Base-by-base conservation (phyloP, 2,888 invertebrate species). In the Cenopis cana region DNA sequence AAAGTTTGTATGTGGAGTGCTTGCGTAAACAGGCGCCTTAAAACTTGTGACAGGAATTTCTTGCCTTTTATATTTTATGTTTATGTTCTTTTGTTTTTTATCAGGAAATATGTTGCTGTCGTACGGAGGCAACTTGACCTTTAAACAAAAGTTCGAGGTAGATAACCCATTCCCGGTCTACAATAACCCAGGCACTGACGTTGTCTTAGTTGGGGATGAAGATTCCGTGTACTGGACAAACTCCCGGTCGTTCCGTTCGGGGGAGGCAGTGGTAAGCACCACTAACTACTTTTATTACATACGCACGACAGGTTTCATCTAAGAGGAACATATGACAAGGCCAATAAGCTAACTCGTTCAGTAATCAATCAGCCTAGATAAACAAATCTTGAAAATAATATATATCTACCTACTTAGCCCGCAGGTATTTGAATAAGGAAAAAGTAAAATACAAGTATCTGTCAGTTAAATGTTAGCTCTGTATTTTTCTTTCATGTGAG, bases 91-190 rank as follows among this genome's bases (percentile, higher is more conserved):
- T 46, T 36, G 20, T 24, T 33, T 36, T 60, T 46, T 66, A 20
- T 3, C 74, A 82, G 97, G 96, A 54, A 96, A 97, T 81, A 94
- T 97, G 91, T 94, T 98, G 9, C 94, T 96, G 69, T 98, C 98
- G 0, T 99, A 98, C 83, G 98, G 98, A 0, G 98, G 98, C 0
- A 94, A 94, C 65, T 86, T 99, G 6, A 95, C 95, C 17, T 95
- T 98, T 73, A 96, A 95, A 0, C 95, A 98, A 79, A 94, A 94
- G 71, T 97, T 96, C 78, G 93, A 94, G 6, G 95, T 95, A 0
- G n/a, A 56, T n/a, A 92, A 94, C 18, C 94, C 95, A 1, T 81
- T 86, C 60, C 88, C 89, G 12, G 80, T 82, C 10, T 73, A 77
- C 2, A 91, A 94, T 0, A 91, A 93, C 57, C 95, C 95, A 18